Evolutionary conservation across 2,888 invertebrate species (phyloP), one percentile per base, ranked within the genome.

Genomic region (Sericinus montela): DNA sequence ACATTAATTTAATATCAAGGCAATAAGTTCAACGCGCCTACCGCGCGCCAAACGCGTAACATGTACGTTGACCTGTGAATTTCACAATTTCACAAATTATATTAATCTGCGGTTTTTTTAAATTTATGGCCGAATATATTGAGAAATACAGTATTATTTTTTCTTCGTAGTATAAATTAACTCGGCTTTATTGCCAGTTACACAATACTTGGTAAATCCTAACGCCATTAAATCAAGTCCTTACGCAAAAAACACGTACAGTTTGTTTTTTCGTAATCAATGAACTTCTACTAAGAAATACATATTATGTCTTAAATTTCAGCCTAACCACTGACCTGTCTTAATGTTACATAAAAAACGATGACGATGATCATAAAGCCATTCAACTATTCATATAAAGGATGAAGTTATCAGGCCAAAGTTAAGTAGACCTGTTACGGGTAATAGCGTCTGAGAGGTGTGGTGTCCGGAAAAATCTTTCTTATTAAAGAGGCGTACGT

Each of bases 21-120:
- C 38, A 34, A 44, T 7, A 48, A 38, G 30, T 49, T 43, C 45
- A 40, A 46, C 40, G 39, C 47, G 32, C 44, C 36, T 38, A 41
- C 45, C 13, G 10, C 36, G 14, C 39, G 42, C 40, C 47, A 45
- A 48, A 52, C 47, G 30, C 39, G 44, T 47, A 38, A 44, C 23
- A 25, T 36, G 47, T 45, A 19, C 45, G 35, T 52, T 41, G 47
- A 47, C 44, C 47, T 28, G 16, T 36, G 54, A 48, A 67, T 67
- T 66, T 61, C 64, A 56, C 59, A 63, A 65, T 63, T 64, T 63
- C 45, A 43, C 54, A 60, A 58, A 60, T 57, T 54, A 57, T 53
- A 52, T 49, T 53, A 50, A 54, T 55, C 46, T 58, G 51, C 45
- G 51, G 46, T 48, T 53, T 56, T 43, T 25, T 19, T 28, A 54